Evolutionary conservation across 1,140 invertebrate species (phyloP).

Genomic region (Cherax quadricarinatus): DNA sequence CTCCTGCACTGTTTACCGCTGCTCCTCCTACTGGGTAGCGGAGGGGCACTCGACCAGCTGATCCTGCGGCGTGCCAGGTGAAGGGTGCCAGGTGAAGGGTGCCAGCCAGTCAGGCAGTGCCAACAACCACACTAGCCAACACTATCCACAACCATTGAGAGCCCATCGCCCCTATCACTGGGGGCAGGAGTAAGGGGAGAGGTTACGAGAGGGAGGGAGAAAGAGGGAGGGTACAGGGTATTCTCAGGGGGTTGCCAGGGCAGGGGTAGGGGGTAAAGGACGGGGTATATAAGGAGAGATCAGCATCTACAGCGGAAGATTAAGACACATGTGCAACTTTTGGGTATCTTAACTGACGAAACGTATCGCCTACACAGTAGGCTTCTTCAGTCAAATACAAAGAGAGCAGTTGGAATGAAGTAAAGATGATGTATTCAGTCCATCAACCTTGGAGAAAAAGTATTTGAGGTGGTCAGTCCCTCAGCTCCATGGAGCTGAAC

Average conservation of each 20-base stretch:
- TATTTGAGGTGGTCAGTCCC: no score
- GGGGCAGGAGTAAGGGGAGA: neutral
- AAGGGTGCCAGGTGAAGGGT: constrained; percentile 24
- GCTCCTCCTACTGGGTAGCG: neutral
- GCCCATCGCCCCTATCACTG: neutral
- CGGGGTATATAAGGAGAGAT: no score
- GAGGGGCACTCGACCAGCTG: neutral
- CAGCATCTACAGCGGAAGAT: no score
- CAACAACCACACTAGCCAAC: neutral
- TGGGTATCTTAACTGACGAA: no score
- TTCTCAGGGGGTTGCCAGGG: neutral
- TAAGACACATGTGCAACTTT: no score
- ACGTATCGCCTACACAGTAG: no score
- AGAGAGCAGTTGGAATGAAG: no score
- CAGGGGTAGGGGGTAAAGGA: neutral
- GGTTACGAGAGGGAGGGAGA: neutral
- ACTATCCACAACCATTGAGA: neutral
- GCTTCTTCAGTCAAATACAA: no score
- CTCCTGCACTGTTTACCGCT: constrained; percentile 13
- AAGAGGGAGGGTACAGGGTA: neutral
- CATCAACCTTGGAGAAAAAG: no score
- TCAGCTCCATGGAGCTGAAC: no score
- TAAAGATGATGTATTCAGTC: no score
- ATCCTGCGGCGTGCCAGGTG: neutral
- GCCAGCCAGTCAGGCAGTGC: neutral